Base-by-base conservation (phyloP, 2,888 invertebrate species). In the Liposcelis brunnea region DNA sequence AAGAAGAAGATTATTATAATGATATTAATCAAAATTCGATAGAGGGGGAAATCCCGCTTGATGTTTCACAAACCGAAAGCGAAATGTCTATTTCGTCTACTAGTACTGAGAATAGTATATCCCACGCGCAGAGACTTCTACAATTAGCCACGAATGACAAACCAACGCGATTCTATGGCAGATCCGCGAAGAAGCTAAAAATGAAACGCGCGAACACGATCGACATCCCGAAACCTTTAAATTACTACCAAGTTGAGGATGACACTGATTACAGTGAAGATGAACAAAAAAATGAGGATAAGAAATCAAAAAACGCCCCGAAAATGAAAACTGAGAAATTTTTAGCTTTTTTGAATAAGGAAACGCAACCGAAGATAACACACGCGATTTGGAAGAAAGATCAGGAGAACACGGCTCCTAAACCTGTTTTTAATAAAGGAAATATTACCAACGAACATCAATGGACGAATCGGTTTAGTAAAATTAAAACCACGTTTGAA, bases 191-290 rank as follows among this genome's bases (percentile, higher is more conserved):
- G 53, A 83, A 81, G 57, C 67, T 77, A 18, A 75, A 79, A 54
- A 82, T 87, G 77, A 87, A 86, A 61, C 72, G 87, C 12, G 86
- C 87, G 2, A 89, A 89, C 54, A 89, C 89, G 1, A 84, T 87
- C 50, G 86, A 87, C 57, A 85, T 87, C 58, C 85, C 86, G 1
- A 82, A 82, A 55, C 74, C 76, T 0, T 52, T 70, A 62, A 74
- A 56, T 64, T 67, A 40, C 59, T 57, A 58, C 42, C 55, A 56
- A 16, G 51, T 52, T 10, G 49, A 52, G 35, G 54, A 54, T 15
- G 53, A 54, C 6, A 53, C 53, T n/a, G 61, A 62, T 46, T 64
- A 62, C 50, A 65, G 64, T 38, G 61, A 61, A 45, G 61, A 61
- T 49, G 65, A 65, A 47, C n/a, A n/a, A n/a, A n/a, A n/a, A n/a